These are phyloP conservation scores for Struthidea cinerea DNA, from an alignment of 2,113 vertebrate genomes.

Conservation along the genomic window DNA sequence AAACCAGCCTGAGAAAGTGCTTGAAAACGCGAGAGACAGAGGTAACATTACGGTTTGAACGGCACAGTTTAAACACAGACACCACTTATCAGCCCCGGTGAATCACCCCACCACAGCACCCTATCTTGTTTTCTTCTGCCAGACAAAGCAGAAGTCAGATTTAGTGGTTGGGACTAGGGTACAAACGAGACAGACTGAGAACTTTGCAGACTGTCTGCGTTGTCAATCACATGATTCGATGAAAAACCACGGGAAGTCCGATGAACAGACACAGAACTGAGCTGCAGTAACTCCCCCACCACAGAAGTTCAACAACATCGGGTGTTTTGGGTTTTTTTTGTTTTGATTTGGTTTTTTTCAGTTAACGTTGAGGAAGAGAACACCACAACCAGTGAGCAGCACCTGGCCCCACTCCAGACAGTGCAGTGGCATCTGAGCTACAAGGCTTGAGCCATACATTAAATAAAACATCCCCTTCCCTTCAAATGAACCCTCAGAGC, in stretches of 20 bases:
- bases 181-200: slow-evolving; percentile 52
- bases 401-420: slow-evolving; percentile 14
- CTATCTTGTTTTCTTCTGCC: slow-evolving; percentile 36
- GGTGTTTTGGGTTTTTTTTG: neutral
- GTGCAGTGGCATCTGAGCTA: neutral
- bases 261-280: slow-evolving; percentile 63
- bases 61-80: neutral
- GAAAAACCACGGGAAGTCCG: slow-evolving; percentile 75
- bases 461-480: neutral
- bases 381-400: neutral
- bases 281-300: slow-evolving; percentile 39
- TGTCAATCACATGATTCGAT: slow-evolving; percentile 62
- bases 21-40: slow-evolving; percentile 12
- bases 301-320: slow-evolving; percentile 12
- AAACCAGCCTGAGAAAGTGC: neutral
- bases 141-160: slow-evolving; percentile 72
- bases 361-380: slow-evolving; percentile 34
- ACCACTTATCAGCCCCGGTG: slow-evolving; percentile 43
- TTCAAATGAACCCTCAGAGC: neutral
- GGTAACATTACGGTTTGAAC: slow-evolving; percentile 16
- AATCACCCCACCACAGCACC: slow-evolving; percentile 60
- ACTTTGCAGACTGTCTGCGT: slow-evolving; percentile 56
- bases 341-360: neutral
- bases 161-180: slow-evolving; percentile 42
- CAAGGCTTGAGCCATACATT: neutral